These are phyloP conservation scores for Apamea sordens DNA, from an alignment of 2,888 invertebrate species.

Conservation along the genomic window DNA sequence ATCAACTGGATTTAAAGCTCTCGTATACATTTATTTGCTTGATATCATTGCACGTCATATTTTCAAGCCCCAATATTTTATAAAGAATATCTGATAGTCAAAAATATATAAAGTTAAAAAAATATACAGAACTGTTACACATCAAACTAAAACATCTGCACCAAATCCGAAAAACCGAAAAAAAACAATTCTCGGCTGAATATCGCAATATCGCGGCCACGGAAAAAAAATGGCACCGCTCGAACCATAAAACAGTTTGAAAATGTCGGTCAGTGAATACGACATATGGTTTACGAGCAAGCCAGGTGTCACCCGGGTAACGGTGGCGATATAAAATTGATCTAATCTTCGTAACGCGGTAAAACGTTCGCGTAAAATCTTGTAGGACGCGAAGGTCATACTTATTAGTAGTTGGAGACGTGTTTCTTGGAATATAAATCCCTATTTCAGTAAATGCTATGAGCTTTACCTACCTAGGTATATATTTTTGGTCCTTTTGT, in stretches of 20 bases:
- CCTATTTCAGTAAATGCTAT: background rate
- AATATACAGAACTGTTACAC: background rate
- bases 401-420: slow-evolving; percentile 52
- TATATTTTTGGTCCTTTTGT: background rate
- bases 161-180: slow-evolving; percentile 25
- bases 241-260: slow-evolving; percentile 69
- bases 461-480: background rate
- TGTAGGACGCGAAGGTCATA: slow-evolving; percentile 49
- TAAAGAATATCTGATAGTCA: background rate
- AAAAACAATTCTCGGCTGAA: slow-evolving; percentile 40
- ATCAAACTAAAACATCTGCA: slow-evolving; percentile 33
- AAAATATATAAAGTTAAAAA: background rate
- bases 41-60: background rate
- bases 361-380: slow-evolving; percentile 64
- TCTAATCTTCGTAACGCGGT: slow-evolving; percentile 66
- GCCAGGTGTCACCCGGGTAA: slow-evolving; percentile 64
- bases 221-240: slow-evolving; percentile 57
- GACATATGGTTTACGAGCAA: slow-evolving; percentile 67
- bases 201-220: slow-evolving; percentile 52
- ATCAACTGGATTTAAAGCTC: background rate
- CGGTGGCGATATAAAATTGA: slow-evolving; percentile 67
- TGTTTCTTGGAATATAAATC: slow-evolving; percentile 39
- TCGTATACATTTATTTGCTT: slow-evolving; percentile 2
- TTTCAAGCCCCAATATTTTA: background rate
- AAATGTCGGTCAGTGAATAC: slow-evolving; percentile 77